Conservation (phyloP, 2,888 invertebrate species). For the Hypomecis atomaria region DNA sequence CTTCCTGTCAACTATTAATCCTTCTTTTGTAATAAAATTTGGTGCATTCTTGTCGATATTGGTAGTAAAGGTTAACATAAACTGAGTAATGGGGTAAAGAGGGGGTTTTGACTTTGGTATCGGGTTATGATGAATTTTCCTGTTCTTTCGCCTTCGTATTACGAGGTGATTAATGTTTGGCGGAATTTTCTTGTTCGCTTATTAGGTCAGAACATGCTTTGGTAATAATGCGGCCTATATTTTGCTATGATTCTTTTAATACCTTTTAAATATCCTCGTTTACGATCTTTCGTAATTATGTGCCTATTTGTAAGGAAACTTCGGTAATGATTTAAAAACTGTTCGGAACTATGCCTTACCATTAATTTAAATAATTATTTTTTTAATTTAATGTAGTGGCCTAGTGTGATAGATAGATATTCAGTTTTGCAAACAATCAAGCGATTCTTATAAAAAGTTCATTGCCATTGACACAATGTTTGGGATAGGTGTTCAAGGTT, state of each 20-base stretch:
- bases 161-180: conserved; percentile 32
- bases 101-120: conserved; percentile 31
- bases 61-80: conserved; percentile 43
- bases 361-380: too few species aligned
- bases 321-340: too few species aligned
- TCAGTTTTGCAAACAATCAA: too few species aligned
- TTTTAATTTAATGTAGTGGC: too few species aligned
- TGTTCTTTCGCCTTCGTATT: conserved; percentile 30
- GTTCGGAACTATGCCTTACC: too few species aligned
- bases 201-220: conserved; percentile 32
- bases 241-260: conserved; percentile 6
- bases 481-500: too few species aligned
- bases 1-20: conserved; percentile 80
- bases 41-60: conserved; percentile 64
- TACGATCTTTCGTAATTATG: too few species aligned
- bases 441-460: too few species aligned
- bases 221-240: conserved; percentile 6
- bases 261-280: neutral
- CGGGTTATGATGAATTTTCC: conserved; percentile 33
- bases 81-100: conserved; percentile 38
- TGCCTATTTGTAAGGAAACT: too few species aligned
- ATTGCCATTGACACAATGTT: too few species aligned
- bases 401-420: too few species aligned
- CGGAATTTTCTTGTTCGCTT: conserved; percentile 25
- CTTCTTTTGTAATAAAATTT: conserved; percentile 67